phyloP scores from a whole-genome alignment of 2,113 vertebrate genomes.

The Felis chaus region DNA sequence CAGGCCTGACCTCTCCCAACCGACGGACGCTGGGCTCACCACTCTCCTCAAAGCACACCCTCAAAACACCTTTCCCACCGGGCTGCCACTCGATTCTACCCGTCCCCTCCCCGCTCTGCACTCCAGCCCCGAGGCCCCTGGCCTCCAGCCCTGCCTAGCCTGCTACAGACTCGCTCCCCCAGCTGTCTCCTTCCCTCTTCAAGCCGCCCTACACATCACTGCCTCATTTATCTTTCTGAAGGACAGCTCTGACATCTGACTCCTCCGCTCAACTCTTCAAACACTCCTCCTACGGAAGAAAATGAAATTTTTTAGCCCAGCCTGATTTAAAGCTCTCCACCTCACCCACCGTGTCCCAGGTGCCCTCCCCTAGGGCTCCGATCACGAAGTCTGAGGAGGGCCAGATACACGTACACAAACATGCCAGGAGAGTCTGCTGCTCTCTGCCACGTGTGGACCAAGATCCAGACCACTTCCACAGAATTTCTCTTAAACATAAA shows the following conservation, averaged over 20 bases:
- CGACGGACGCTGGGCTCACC: fast-evolving
- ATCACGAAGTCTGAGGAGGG: not conserved
- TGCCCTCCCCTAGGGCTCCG: not conserved
- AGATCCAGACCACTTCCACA: not conserved
- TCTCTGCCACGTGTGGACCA: not conserved
- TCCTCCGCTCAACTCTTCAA: not conserved
- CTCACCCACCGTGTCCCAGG: not conserved
- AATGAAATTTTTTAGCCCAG: not conserved
- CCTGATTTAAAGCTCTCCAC: not conserved
- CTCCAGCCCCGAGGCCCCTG: not conserved
- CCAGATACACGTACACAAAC: not conserved
- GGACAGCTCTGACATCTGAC: conserved; percentile 53
- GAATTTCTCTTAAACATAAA: not conserved
- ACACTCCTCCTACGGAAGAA: not conserved
- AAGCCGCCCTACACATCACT: not conserved
- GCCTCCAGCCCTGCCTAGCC: not conserved
- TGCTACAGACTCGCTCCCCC: not conserved
- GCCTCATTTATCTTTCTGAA: conserved; percentile 25
- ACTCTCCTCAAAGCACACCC: too few relatives aligned
- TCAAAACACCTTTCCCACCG: not conserved
- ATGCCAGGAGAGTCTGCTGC: fast-evolving
- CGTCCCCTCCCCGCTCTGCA: too few relatives aligned
- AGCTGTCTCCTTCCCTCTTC: not conserved
- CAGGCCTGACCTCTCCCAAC: not conserved
- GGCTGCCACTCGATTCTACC: not conserved